A percentile compares a stretch with the other conserved stretches of the same genome.
These are phyloP conservation scores for Centroberyx gerrardi DNA, from an alignment of 2,797 vertebrate species.

Conservation along the genomic window DNA sequence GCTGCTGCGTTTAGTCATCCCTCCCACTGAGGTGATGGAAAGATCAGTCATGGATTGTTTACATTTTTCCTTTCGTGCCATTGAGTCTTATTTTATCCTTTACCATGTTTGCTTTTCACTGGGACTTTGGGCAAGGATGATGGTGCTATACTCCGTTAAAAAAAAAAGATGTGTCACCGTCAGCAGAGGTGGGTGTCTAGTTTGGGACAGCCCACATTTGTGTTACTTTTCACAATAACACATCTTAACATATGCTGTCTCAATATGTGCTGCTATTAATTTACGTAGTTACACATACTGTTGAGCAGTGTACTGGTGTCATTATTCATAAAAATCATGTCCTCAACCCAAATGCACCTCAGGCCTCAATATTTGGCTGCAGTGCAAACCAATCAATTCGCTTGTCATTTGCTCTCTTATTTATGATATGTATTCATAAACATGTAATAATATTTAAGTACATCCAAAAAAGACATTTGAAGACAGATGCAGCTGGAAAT, in stretches of 20 bases:
- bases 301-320: neutral
- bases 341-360: neutral
- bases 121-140: neutral
- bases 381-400: too few relatives aligned
- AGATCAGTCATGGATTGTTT: neutral
- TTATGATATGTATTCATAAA: too few relatives aligned
- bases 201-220: neutral
- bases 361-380: too few relatives aligned
- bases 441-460: too few relatives aligned
- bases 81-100: neutral
- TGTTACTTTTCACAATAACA: neutral
- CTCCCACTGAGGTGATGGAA: neutral
- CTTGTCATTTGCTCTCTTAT: too few relatives aligned
- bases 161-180: neutral
- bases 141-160: too few relatives aligned
- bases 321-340: neutral
- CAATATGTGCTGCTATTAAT: neutral
- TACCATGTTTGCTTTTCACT: neutral
- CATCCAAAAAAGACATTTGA: too few relatives aligned
- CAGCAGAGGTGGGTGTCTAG: neutral
- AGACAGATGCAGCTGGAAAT: too few relatives aligned
- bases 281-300: neutral
- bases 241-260: neutral
- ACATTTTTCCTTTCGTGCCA: slow-evolving; percentile 1
- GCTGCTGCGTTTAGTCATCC: neutral